Evolutionary conservation across 2,888 invertebrate genomes (phyloP).

Genomic region (Agonopterix arenella): DNA sequence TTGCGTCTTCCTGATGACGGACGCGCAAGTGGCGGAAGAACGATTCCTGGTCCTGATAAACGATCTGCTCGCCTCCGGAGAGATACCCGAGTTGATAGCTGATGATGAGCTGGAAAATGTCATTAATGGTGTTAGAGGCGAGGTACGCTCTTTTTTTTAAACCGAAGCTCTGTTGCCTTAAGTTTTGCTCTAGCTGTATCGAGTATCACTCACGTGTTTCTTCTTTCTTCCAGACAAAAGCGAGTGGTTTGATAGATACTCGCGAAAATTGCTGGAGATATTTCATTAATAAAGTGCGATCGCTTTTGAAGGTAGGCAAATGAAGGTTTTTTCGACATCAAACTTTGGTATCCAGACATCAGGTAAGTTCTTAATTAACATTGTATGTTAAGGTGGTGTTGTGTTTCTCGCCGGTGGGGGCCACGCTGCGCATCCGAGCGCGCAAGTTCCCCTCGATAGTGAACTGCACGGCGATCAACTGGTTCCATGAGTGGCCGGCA

Average conservation of each 20-base stretch:
- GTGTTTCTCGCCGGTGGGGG: conserved; percentile 97
- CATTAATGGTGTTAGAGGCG: conserved; percentile 84
- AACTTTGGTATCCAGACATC: background rate
- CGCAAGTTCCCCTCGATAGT: conserved; percentile 96
- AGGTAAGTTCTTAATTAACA: background rate
- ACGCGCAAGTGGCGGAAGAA: conserved; percentile 95
- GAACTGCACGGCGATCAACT: conserved; percentile 95
- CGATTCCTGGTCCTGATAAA: conserved; percentile 94
- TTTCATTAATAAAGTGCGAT: conserved; percentile 93
- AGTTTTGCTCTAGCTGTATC: background rate
- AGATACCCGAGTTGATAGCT: conserved; percentile 92
- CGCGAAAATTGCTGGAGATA: conserved; percentile 97
- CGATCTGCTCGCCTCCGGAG: conserved; percentile 95
- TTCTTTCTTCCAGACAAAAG: conserved; percentile 78
- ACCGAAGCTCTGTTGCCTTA: background rate
- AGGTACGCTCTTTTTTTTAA: conserved; percentile 59
- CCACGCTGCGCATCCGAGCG: conserved; percentile 89
- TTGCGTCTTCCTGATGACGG: conserved; percentile 94
- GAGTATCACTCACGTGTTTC: background rate
- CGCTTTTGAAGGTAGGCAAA: conserved; percentile 77
- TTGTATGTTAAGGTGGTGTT: conserved; percentile 78
- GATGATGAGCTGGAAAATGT: conserved; percentile 95
- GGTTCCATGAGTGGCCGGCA: conserved; percentile 98
- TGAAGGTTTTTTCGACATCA: too few relatives aligned
- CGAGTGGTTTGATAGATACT: conserved; percentile 88